A percentile compares a stretch with the other conserved stretches of the same genome.
Evolutionary conservation across 2,113 vertebrate genomes (phyloP).

Genomic region (Macrotus californicus): DNA sequence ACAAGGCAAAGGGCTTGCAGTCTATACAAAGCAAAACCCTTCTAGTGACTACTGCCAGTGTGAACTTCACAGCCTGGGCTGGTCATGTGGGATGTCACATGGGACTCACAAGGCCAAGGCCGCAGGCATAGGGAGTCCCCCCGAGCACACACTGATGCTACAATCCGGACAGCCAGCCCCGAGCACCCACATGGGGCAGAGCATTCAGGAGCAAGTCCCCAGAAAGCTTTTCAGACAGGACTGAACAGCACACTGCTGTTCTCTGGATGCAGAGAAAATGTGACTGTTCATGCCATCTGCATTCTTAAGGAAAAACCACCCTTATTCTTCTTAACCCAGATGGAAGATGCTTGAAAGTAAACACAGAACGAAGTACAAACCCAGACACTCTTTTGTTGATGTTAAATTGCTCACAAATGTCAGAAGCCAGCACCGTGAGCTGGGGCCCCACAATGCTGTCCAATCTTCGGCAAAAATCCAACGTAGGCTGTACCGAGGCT

Average conservation of each 20-base stretch:
- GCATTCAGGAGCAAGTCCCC: neutral
- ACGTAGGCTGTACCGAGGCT: constrained; percentile 88
- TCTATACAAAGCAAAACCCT: neutral
- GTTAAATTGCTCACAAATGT: constrained; percentile 98
- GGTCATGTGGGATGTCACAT: fast-evolving
- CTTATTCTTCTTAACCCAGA: neutral
- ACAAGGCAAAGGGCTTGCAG: neutral
- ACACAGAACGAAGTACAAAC: constrained; percentile 79
- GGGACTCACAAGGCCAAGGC: neutral
- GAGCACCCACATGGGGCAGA: fast-evolving
- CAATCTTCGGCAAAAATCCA: constrained; percentile 94
- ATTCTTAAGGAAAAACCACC: neutral
- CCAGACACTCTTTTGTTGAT: constrained; percentile 94
- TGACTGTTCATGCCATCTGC: fast-evolving
- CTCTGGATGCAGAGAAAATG: neutral
- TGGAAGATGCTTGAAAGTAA: neutral
- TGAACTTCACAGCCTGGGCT: neutral
- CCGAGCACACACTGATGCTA: fast-evolving
- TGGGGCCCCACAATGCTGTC: constrained; percentile 95
- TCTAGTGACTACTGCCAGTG: neutral
- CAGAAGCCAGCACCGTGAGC: constrained; percentile 95
- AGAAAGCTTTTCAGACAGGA: neutral
- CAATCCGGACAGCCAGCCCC: neutral
- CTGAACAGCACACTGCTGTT: neutral
- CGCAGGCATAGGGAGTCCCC: neutral